Evolutionary conservation across 2,113 vertebrate species (phyloP), one percentile per base, ranked within the genome.

Genomic region (Sinocyclocheilus maitianheensis): DNA sequence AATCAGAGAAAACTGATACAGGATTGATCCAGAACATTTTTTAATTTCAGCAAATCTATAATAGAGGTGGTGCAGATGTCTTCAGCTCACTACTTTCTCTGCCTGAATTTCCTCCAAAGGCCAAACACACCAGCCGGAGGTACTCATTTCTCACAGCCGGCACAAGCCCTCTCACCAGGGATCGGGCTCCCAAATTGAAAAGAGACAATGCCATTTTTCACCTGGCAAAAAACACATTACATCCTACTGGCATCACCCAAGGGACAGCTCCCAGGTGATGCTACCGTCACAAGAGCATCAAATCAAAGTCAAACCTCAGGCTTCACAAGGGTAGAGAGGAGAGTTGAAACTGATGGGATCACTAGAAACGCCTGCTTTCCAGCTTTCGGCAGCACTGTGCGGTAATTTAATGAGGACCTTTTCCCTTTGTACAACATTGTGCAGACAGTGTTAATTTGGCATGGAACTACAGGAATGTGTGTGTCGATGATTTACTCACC

Each of bases 151-250:
- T 86, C 79, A 86, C 53, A 86, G 79, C 24, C n/a, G n/a, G 80
- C 85, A 69, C 46, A 24, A 60, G 71, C 20, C 30, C 65, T 34
- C 43, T 51, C 55, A 48, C 77, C 58, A 53, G 55, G 87, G 83
- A 84, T 77, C n/a, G 24, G 18, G 60, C 30, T 55, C 26, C 84
- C 83, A 88, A 85, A 88, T 88, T 88, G 83, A 85, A 88, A 81
- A 84, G 77, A 85, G 83, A 82, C 69, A 88, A 69, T 63, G 77
- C 46, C 83, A 85, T 88, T 88, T 88, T 88, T 88, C 87, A 88
- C 69, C 46, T 40, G 43, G 77, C 55, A 74, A 55, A 84, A 87
- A 87, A 79, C 81, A 87, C 76, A 87, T 84, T 84, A 78, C 69
- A 37, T 72, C 74, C 80, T 67, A 14, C 30, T 77, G 46, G 72